Conservation (phyloP, 2,888 invertebrate genomes). For the Ctena decussata region DNA sequence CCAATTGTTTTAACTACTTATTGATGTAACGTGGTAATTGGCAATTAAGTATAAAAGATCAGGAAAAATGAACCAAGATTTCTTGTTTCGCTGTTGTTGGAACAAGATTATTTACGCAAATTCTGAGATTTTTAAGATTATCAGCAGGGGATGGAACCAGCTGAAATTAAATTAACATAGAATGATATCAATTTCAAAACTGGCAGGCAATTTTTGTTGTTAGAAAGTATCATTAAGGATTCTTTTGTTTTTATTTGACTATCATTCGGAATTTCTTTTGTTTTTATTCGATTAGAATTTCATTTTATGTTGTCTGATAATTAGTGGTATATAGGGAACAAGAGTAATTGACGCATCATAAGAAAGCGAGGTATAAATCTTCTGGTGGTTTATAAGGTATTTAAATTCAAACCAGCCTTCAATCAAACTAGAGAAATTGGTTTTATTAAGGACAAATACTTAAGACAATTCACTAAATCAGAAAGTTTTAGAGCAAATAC, state of each 20-base stretch:
- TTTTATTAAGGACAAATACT: background rate
- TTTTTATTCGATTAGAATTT: background rate
- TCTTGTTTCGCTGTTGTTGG: background rate
- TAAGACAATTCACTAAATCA: background rate
- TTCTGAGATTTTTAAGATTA: background rate
- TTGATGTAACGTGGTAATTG: background rate
- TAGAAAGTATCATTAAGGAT: background rate
- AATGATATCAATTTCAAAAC: background rate
- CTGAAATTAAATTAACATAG: background rate
- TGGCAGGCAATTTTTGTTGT: background rate
- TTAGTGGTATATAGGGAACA: background rate
- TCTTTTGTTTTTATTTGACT: conserved; percentile 4
- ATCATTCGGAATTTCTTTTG: background rate
- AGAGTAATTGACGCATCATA: background rate
- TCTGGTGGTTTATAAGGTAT: background rate
- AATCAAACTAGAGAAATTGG: background rate
- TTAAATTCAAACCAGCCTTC: background rate
- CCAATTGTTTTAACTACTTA: background rate
- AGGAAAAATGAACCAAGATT: background rate
- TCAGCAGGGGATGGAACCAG: background rate
- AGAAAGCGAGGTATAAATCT: background rate
- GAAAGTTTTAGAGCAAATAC: background rate
- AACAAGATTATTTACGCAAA: background rate
- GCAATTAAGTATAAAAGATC: background rate
- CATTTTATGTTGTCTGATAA: background rate